These are phyloP conservation scores for Lampropteryx suffumata DNA, from an alignment of 2,888 invertebrate genomes.

Conservation along the genomic window DNA sequence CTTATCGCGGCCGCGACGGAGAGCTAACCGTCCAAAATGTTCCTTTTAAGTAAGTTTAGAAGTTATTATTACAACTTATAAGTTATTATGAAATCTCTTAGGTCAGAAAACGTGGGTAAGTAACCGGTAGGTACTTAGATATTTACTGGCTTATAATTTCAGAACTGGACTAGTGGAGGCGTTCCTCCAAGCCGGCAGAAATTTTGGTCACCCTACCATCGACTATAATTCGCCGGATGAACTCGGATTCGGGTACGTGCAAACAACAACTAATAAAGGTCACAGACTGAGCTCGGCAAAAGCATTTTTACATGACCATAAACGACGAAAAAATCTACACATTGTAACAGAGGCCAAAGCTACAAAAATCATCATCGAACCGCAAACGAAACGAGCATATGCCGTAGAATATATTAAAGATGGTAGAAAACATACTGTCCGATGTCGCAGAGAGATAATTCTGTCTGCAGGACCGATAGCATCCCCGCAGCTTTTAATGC, in stretches of 20 bases:
- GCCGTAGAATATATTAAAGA: slow-evolving; percentile 87
- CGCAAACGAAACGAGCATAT: slow-evolving; percentile 83
- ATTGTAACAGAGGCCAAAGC: slow-evolving; percentile 68
- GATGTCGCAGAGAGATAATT: slow-evolving; percentile 91
- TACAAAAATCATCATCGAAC: slow-evolving; percentile 74
- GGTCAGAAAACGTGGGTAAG: too few relatives aligned
- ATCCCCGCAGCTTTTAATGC: slow-evolving; percentile 95
- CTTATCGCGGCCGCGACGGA: slow-evolving; percentile 84
- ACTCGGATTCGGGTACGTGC: slow-evolving; percentile 82
- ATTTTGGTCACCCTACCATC: slow-evolving; percentile 79
- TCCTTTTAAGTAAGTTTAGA: slow-evolving; percentile 71
- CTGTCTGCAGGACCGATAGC: slow-evolving; percentile 93
- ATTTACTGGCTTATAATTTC: slow-evolving; percentile 35
- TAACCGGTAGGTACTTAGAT: not conserved
- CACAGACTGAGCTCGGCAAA: slow-evolving; percentile 86
- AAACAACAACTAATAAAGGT: slow-evolving; percentile 82
- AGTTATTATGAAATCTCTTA: too few relatives aligned
- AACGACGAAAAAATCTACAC: slow-evolving; percentile 84
- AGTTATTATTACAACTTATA: slow-evolving; percentile 32
- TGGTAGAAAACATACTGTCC: slow-evolving; percentile 72
- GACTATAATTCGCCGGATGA: slow-evolving; percentile 85
- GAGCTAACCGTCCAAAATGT: slow-evolving; percentile 85
- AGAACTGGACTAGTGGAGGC: slow-evolving; percentile 79
- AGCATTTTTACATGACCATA: slow-evolving; percentile 85
- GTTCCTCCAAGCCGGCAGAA: slow-evolving; percentile 83